Evolutionary conservation across 2,888 invertebrate genomes (phyloP), one percentile per base, ranked within the genome.

Genomic region (Ormyrus rosae): DNA sequence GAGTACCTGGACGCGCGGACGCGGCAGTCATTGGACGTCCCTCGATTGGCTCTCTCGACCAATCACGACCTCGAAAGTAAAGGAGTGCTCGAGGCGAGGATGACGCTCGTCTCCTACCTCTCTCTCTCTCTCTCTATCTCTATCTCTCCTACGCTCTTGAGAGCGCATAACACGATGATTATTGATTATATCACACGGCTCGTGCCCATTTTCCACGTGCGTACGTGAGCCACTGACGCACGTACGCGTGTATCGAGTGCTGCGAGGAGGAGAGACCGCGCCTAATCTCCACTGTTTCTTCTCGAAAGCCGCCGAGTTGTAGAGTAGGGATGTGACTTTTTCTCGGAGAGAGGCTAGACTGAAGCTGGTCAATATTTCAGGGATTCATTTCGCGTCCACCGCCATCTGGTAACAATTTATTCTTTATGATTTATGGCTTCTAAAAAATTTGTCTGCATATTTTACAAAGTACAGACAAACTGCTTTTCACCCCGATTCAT

Each of bases 31-130:
- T 85, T 85, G 85, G 85, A 84, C 84, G 69, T 81, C 79, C 75
- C 64, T 81, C 83, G 85, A 84, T 84, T 83, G 82, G 80, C 69
- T 74, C 80, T 76, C 80, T 77, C 85, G 82, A 77, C 86, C 86
- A 88, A 86, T 89, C 85, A 83, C 83, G 84, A 82, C 84, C 83
- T 83, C 82, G 64, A 78, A 74, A 79, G 67, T 64, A 80, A 82
- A 83, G 80, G 81, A 83, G 82, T 80, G 80, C 80, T 75, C 80
- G 75, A 70, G 72, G 56, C 77, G 60, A 64, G 71, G 74, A 79
- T 72, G 75, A 79, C 75, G 78, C 61, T 61, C 53, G 19, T 4
- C 60, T 65, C 19, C 34, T 34, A 0, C 13, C 53, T 48, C 64
- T 13, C 56, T 51, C 61, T 51, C 34, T 48, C 45, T 34, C 55